Conservation (phyloP, 2,113 vertebrate genomes). For the Synchiropus splendidus region DNA sequence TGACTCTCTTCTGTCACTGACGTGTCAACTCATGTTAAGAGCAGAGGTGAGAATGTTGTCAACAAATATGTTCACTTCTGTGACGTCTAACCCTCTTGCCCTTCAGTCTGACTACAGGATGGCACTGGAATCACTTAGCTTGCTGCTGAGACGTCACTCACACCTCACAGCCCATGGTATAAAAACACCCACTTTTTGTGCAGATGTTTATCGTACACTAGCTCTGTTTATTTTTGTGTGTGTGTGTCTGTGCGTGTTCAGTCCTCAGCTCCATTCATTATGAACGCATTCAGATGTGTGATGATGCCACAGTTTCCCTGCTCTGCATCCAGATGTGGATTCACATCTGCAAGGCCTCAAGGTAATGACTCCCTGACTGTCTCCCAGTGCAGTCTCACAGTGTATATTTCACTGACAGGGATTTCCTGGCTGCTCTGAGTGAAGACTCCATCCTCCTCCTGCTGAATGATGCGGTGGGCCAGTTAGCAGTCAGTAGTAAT, state of each 20-base stretch:
- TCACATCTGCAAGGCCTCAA: conserved; percentile 68
- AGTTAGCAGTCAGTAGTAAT: conserved; percentile 76
- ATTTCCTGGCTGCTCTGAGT: conserved; percentile 62
- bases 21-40: conserved; percentile 29
- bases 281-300: conserved; percentile 75
- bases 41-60: conserved; percentile 14
- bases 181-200: conserved; percentile 9
- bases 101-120: conserved; percentile 67
- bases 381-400: background rate
- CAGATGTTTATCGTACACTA: no score
- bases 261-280: conserved; percentile 80
- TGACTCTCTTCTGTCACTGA: conserved; percentile 43
- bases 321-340: conserved; percentile 73
- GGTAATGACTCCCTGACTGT: conserved; percentile 63
- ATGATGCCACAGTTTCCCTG: conserved; percentile 69
- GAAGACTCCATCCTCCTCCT: conserved; percentile 65
- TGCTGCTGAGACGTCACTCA: conserved; percentile 70
- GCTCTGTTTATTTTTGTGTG: no score
- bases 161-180: conserved; percentile 73
- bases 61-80: background rate
- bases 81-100: background rate
- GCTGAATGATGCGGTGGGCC: conserved; percentile 82
- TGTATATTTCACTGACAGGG: conserved; percentile 50
- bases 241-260: conserved; percentile 25
- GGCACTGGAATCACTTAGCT: conserved; percentile 75